A percentile compares a stretch with the other conserved stretches of the same genome.
phyloP scores from a whole-genome alignment of 2,113 vertebrate species.

The Heterotis niloticus region DNA sequence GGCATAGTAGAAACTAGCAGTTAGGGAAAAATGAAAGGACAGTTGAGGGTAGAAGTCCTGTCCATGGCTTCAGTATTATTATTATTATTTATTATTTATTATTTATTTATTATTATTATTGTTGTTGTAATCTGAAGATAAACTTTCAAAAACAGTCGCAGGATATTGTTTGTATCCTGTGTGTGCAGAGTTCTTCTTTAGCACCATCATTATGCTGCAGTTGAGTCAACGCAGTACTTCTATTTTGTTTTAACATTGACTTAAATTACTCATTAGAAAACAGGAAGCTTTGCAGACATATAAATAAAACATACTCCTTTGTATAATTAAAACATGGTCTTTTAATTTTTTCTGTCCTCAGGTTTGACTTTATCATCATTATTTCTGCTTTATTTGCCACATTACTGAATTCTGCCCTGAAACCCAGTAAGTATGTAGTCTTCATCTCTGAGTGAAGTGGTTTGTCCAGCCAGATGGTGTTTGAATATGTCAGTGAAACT shows the following conservation, averaged over 20 bases:
- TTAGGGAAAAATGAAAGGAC: not conserved
- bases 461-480: not conserved
- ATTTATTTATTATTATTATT: not conserved
- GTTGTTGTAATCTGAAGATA: not conserved
- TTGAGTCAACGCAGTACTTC: no score
- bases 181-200: no score
- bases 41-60: not conserved
- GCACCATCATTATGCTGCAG: no score
- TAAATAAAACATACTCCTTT: no score
- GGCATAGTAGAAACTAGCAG: not conserved
- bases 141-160: not conserved
- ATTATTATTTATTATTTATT: not conserved
- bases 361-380: conserved; percentile 89
- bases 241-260: no score
- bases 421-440: conserved; percentile 65
- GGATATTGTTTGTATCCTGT: no score
- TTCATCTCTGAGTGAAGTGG: not conserved
- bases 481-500: not conserved
- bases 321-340: no score
- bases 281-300: no score
- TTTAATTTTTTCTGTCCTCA: conserved; percentile 40
- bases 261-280: no score
- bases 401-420: conserved; percentile 68
- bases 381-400: conserved; percentile 79
- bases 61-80: no score